Evolutionary conservation across 2,797 vertebrate genomes (phyloP).

Genomic region (Acanthis flammea): DNA sequence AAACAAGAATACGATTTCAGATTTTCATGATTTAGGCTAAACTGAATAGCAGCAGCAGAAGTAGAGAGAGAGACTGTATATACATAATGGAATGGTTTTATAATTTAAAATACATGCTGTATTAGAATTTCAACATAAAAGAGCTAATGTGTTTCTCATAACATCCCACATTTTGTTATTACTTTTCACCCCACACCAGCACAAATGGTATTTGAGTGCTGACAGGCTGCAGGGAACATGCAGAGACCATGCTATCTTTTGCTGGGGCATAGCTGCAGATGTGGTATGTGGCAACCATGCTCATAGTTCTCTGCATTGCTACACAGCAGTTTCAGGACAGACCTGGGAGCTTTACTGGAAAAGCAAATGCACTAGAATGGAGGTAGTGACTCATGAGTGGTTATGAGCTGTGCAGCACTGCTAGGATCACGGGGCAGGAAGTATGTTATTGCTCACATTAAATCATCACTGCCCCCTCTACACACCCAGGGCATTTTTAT

Average conservation of each 20-base stretch:
- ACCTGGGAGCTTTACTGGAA: background rate
- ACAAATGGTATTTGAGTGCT: background rate
- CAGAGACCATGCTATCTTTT: background rate
- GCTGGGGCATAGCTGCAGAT: background rate
- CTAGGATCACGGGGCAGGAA: background rate
- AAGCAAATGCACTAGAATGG: background rate
- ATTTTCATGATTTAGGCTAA: slow-evolving; percentile 15
- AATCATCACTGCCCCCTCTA: background rate
- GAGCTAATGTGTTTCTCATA: background rate
- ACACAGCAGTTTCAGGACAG: background rate
- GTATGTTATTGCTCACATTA: background rate
- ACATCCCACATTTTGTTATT: background rate
- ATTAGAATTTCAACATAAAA: slow-evolving; percentile 7
- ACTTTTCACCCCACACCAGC: background rate
- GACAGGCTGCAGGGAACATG: background rate
- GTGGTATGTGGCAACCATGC: background rate
- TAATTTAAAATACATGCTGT: background rate
- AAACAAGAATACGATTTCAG: slow-evolving; percentile 46
- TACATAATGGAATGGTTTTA: background rate
- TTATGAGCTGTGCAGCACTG: background rate
- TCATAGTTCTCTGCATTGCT: background rate
- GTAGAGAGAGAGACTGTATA: background rate
- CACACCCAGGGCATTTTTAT: background rate
- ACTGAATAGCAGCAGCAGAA: background rate
- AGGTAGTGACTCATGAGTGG: background rate